Base-by-base conservation (phyloP, 2,113 vertebrate genomes). In the Paradoxurus hermaphroditus region DNA sequence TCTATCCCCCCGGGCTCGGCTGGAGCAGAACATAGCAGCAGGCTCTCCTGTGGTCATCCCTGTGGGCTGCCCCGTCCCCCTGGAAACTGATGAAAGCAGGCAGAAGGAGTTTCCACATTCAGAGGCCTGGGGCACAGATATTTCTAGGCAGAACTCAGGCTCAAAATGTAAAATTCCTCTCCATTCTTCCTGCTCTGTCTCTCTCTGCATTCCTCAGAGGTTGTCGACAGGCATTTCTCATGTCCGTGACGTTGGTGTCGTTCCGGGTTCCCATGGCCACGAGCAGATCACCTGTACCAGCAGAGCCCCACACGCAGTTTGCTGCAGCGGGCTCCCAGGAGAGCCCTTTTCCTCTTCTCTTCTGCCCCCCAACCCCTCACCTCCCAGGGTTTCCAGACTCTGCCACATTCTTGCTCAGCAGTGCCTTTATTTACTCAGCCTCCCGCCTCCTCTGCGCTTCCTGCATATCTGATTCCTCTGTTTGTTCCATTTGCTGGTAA, bases 201-300 rank as follows among this genome's bases (percentile, higher is more conserved):
- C 36, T 49, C 34, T 39, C 18, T 86, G 1, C 12, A 0, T 83
- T 65, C n/a, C 62, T 79, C 14, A 4, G 39, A 59, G 31, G 53
- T 14, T 46, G 19, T 5, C 15, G 90, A 21, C 1, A 3, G 73
- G 21, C 11, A 15, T 82, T 65, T 41, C 27, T 39, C 27, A 39
- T 0, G 14, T 18, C 23, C 1, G 7, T 5, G 49, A 34, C 19
- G 0, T 36, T 73, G 62, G 11, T 4, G 27, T 81, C 44, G 53
- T 73, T 46, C 65, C 19, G 6, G 8, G 19, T 25, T 49, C 53
- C 23, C 3, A 0, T 1, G 31, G 56, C 51, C 68, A 5, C 0
- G 5, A 25, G 29, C 9, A 44, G 25, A 41, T 41, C 34, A 29
- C 25, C 2, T 19, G 2, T 63, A 25, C 10, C 13, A 3, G 10